Conservation (phyloP, 2,113 vertebrate species). For the Lucifuga dentata region DNA sequence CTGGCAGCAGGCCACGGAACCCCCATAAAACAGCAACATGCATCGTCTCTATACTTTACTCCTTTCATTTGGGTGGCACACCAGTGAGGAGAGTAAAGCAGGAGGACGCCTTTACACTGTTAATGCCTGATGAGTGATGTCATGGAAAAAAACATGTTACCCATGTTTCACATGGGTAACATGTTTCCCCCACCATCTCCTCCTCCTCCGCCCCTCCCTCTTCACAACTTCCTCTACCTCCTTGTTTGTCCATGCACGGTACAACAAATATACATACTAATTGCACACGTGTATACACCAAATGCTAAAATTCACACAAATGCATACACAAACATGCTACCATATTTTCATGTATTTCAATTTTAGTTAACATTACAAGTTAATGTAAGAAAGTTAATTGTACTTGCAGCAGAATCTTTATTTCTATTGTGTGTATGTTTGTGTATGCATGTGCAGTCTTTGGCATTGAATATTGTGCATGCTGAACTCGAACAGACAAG, state of each 20-base stretch:
- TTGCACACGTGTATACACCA: constrained; percentile 15
- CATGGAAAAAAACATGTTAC: constrained; percentile 80
- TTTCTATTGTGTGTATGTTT: constrained; percentile 5
- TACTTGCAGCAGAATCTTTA: constrained; percentile 4
- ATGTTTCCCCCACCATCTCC: constrained; percentile 20
- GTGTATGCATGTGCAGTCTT: constrained; percentile 10
- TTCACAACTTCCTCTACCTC: background rate
- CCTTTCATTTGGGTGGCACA: constrained; percentile 62
- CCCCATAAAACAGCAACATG: constrained; percentile 63
- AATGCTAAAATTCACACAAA: background rate
- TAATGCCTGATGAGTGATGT: constrained; percentile 75
- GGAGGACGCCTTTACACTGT: constrained; percentile 46
- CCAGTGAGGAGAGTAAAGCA: constrained; percentile 30
- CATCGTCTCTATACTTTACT: constrained; percentile 16
- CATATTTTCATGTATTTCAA: constrained; percentile 15
- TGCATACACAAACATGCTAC: background rate
- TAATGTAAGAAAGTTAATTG: constrained; percentile 6
- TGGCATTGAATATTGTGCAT: constrained; percentile 16
- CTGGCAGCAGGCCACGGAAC: constrained; percentile 67
- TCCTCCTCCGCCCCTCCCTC: background rate
- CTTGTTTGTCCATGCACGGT: constrained; percentile 30
- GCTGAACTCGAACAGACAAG: constrained; percentile 42
- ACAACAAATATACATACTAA: constrained; percentile 24
- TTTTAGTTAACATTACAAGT: constrained; percentile 27
- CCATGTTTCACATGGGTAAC: constrained; percentile 39